Percentiles rank a stretch among this genome's conserved stretches.
phyloP scores from a whole-genome alignment of 1,140 invertebrate genomes.

The Conus ventricosus region DNA sequence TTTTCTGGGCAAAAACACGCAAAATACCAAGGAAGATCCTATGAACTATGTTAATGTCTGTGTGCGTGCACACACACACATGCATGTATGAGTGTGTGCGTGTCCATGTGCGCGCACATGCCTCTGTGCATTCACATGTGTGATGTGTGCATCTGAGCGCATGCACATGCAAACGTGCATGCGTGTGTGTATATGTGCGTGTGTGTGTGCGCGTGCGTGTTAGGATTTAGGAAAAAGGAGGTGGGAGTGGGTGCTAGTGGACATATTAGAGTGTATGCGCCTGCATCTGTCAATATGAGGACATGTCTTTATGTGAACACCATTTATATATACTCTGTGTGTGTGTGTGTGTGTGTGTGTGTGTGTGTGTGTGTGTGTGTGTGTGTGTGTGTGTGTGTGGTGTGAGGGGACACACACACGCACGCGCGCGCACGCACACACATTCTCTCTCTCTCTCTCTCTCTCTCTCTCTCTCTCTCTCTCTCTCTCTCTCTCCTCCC shows the following conservation, averaged over 20 bases:
- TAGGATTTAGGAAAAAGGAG: too few relatives aligned
- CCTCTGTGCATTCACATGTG: neutral
- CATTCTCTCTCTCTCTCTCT: neutral
- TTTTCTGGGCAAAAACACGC: too few relatives aligned
- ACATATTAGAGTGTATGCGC: too few relatives aligned
- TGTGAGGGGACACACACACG: neutral
- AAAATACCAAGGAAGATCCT: too few relatives aligned
- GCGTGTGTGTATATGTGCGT: neutral
- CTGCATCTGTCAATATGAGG: too few relatives aligned
- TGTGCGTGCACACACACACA: neutral
- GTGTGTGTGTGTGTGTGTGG: too few relatives aligned
- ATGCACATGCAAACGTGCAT: neutral
- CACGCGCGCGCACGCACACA: neutral
- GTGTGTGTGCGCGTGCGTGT: neutral
- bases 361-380: too few relatives aligned
- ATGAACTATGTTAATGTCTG: neutral
- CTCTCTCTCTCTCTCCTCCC: too few relatives aligned
- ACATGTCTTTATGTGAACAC: too few relatives aligned
- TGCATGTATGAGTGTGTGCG: neutral
- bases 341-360: too few relatives aligned
- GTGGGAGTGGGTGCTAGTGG: neutral
- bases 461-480: too few relatives aligned
- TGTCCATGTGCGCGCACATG: neutral
- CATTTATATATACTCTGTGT: too few relatives aligned
- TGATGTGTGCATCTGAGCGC: neutral